Evolutionary conservation across 2,113 vertebrate species (phyloP), one percentile per base, ranked within the genome.

Genomic region (Clinocottus analis): DNA sequence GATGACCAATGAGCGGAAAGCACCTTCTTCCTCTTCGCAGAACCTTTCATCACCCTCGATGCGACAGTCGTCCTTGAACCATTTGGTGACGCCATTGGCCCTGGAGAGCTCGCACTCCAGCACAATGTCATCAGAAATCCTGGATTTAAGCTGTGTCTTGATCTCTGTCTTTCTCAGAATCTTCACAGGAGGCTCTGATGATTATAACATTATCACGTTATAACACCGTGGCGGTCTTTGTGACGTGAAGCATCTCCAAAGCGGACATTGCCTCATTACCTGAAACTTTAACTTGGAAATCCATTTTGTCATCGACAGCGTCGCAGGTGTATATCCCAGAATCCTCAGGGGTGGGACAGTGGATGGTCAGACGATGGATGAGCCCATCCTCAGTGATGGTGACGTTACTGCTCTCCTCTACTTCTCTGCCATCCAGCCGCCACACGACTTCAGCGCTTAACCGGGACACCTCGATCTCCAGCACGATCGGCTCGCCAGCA

Each of bases 11-110:
- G 95, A 95, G 62, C 95, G 95, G 74, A 94, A 94, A 0, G 87
- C 51, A 3, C 97, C 96, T 0, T 97, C 95, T 79, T 97, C 96
- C 80, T 98, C 96, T 93, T 97, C 92, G 60, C 92, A 95, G 65
- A 96, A 94, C 11, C 71, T 94, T 55, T 96, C 97, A 0, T 95
- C 94, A 71, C 91, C 96, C 7, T 93, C 90, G 68, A 98, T 72
- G 35, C 94, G 95, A 81, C 95, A 90, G 64, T 95, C 95, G 0
- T 97, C 93, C 85, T 98, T 99, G 94, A 97, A 98, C 97, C 98
- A 99, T 75, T 93, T 96, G 77, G 94, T 80, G 0, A 89, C 86
- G 0, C 86, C 93, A 0, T 91, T 91, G 68, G 90, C 59, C 0
- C 93, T 90, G 0, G 96, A 97, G 75, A 97, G 95, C 64, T 94